A percentile compares a stretch with the other conserved stretches of the same genome.
These are phyloP conservation scores for Coleophora flavipennella DNA, from an alignment of 2,888 invertebrate species.

Conservation along the genomic window DNA sequence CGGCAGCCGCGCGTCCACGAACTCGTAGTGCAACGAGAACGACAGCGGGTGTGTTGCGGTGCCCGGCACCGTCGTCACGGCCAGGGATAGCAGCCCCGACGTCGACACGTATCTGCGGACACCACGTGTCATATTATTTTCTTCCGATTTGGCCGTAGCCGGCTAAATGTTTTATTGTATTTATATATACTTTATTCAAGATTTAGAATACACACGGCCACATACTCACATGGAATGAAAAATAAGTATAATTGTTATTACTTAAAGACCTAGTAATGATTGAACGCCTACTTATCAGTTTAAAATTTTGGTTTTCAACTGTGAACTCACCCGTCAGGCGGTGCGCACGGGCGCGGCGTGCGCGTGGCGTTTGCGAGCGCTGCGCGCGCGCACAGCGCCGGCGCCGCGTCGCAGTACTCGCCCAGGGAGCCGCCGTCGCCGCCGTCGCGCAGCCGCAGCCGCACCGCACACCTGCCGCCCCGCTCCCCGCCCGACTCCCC, in stretches of 20 bases:
- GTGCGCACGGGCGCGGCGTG: conserved; percentile 83
- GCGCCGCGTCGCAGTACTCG: conserved; percentile 82
- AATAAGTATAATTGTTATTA: too few relatives aligned
- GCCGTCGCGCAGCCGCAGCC: conserved; percentile 82
- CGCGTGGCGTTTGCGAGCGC: conserved; percentile 81
- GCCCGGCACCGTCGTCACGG: conserved; percentile 74
- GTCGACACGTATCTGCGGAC: conserved; percentile 78
- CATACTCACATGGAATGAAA: too few relatives aligned
- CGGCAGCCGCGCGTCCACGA: conserved; percentile 84
- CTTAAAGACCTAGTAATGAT: too few relatives aligned
- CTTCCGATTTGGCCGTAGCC: too few relatives aligned
- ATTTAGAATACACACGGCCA: too few relatives aligned
- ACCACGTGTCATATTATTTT: too few relatives aligned
- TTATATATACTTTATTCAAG: too few relatives aligned
- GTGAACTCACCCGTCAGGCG: conserved; percentile 75
- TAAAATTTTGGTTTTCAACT: too few relatives aligned
- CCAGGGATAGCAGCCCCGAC: conserved; percentile 43
- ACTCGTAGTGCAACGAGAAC: conserved; percentile 84
- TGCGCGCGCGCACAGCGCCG: conserved; percentile 87
- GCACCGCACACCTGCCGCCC: conserved; percentile 72
- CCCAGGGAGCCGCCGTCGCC: conserved; percentile 73
- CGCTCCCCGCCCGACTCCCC: conserved; percentile 8
- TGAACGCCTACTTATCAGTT: too few relatives aligned
- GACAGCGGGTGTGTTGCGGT: conserved; percentile 85
- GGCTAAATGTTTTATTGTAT: too few relatives aligned